These are phyloP conservation scores for Gryon sp. DNA, from an alignment of 1,140 invertebrate species.

Conservation along the genomic window DNA sequence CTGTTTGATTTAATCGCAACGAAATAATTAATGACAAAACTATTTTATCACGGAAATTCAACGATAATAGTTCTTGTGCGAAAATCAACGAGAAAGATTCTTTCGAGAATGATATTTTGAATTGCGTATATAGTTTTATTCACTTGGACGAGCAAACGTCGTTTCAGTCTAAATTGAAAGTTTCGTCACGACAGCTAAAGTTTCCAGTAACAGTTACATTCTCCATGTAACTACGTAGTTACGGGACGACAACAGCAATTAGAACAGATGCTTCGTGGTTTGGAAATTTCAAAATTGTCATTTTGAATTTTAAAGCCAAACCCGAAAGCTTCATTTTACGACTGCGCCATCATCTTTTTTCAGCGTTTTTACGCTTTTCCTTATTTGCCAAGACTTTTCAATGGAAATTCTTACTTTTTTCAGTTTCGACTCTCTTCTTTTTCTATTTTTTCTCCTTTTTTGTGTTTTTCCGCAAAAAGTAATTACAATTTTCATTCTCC, in stretches of 20 bases:
- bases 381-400: neutral
- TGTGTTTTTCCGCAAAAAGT: neutral
- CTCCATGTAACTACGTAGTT: slow-evolving; percentile 33
- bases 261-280: slow-evolving; percentile 34
- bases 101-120: slow-evolving; percentile 5
- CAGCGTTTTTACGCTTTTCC: neutral
- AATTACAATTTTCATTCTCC: no score
- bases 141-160: neutral
- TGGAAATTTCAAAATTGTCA: slow-evolving; percentile 35
- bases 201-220: slow-evolving; percentile 48
- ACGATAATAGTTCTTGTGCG: slow-evolving; percentile 3
- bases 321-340: neutral
- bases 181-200: slow-evolving; percentile 53
- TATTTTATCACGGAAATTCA: no score
- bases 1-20: no score
- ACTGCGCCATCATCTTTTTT: neutral
- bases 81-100: slow-evolving; percentile 22
- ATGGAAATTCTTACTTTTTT: neutral
- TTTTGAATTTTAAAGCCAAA: slow-evolving; percentile 19
- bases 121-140: slow-evolving; percentile 26
- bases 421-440: neutral
- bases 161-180: slow-evolving; percentile 46
- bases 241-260: slow-evolving; percentile 33
- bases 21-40: no score
- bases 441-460: neutral